Conservation (phyloP, 2,113 vertebrate species). For the Meleagris gallopavo region DNA sequence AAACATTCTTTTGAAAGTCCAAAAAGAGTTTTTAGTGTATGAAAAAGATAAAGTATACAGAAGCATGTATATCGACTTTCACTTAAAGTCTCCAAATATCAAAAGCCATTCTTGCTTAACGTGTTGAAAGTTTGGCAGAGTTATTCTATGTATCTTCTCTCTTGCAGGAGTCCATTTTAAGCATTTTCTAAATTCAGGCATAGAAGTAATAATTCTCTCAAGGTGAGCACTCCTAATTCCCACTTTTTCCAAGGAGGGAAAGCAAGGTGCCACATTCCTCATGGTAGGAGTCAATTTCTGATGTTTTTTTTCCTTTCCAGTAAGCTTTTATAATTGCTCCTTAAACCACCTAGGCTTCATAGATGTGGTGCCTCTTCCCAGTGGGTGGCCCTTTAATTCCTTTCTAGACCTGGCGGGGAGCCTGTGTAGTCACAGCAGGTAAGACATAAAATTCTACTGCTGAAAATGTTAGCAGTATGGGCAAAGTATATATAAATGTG, state of each 20-base stretch:
- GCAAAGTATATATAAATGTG: not conserved
- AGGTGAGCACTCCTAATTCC: not conserved
- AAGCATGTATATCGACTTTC: not conserved
- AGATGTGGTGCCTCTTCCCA: not conserved
- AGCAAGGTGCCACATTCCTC: not conserved
- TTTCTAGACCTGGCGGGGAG: constrained; percentile 2
- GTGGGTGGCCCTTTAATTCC: not conserved
- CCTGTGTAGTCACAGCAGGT: constrained; percentile 13
- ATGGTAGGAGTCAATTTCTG: not conserved
- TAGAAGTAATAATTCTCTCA: not conserved
- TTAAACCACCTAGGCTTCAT: constrained; percentile 28
- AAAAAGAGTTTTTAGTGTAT: not conserved
- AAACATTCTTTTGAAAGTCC: not conserved
- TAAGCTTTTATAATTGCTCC: not conserved
- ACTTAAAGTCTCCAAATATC: not conserved
- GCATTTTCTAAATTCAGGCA: not conserved
- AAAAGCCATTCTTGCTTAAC: not conserved
- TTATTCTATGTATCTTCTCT: not conserved
- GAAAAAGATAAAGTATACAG: not conserved
- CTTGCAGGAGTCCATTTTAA: not conserved
- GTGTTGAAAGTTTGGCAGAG: not conserved
- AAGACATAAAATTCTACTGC: not conserved
- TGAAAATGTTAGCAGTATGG: not conserved
- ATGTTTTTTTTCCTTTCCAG: not conserved
- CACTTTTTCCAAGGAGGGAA: not conserved